Percentiles rank a stretch among this genome's conserved stretches.
phyloP scores from a whole-genome alignment of 2,113 vertebrate species.

The Peromyscus polionotus region DNA sequence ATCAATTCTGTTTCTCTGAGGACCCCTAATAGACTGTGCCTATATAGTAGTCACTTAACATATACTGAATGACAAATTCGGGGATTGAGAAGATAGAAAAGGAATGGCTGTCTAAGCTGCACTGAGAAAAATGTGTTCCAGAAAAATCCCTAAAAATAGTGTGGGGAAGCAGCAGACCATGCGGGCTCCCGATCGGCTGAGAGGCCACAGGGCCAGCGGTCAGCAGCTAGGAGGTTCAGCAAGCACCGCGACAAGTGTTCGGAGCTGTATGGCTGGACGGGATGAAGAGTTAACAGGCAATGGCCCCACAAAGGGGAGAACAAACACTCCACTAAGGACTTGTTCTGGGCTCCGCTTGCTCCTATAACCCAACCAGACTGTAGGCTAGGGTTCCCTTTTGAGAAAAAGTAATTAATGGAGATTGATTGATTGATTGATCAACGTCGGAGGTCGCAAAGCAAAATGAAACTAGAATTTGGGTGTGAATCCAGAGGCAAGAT shows the following conservation, averaged over 20 bases:
- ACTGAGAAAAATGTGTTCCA: background rate
- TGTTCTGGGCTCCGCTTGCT: background rate
- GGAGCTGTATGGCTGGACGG: background rate
- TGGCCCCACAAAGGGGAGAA: background rate
- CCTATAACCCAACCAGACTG: background rate
- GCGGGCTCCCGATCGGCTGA: background rate
- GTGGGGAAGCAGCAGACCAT: background rate
- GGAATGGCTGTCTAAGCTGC: background rate
- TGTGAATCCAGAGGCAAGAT: conserved; percentile 1
- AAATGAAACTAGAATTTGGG: background rate
- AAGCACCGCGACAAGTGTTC: background rate
- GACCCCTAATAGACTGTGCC: background rate
- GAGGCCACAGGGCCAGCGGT: background rate
- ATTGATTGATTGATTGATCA: background rate
- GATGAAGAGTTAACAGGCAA: background rate
- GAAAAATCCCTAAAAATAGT: background rate
- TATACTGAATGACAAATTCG: background rate
- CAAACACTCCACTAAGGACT: background rate
- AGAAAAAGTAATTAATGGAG: background rate
- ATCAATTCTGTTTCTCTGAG: conserved; percentile 15
- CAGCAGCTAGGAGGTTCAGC: background rate
- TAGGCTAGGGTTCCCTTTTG: background rate
- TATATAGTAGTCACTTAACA: background rate
- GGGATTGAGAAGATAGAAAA: background rate
- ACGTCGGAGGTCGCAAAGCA: background rate